phyloP scores from a whole-genome alignment of 1,140 invertebrate species.

The Drosophila serrata region DNA sequence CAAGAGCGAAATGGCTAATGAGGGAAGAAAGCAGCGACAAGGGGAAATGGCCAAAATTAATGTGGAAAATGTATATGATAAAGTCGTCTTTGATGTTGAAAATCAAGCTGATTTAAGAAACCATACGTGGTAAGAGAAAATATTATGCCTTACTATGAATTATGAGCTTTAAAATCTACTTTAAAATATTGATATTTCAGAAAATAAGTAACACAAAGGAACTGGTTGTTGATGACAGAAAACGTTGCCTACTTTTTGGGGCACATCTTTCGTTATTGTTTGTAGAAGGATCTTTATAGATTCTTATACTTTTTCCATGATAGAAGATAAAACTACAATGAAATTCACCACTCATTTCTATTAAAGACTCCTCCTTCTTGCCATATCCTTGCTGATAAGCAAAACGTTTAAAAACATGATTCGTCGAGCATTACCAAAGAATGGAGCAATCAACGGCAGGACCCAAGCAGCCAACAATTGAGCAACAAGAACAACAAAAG shows the following conservation, averaged over 20 bases:
- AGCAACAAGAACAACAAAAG: conserved; percentile 51
- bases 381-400: background rate
- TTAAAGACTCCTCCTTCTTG: conserved; percentile 4
- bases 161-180: background rate
- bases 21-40: background rate
- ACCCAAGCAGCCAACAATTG: conserved; percentile 46
- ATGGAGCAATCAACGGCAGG: conserved; percentile 43
- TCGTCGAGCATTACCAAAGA: conserved; percentile 13
- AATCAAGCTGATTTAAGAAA: background rate
- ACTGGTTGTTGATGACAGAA: background rate
- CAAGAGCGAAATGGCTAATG: conserved; percentile 25
- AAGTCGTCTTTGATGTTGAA: conserved; percentile 18
- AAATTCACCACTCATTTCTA: too few relatives aligned
- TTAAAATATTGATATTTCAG: background rate
- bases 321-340: background rate
- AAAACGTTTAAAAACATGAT: conserved; percentile 8
- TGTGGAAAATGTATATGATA: conserved; percentile 8
- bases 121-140: background rate
- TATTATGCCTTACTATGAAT: too few relatives aligned
- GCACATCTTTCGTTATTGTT: background rate
- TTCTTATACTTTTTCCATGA: too few relatives aligned
- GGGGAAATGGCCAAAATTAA: conserved; percentile 16
- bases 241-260: background rate
- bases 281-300: too few relatives aligned
- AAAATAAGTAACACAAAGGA: background rate